Percentiles rank a stretch among this genome's conserved stretches.
Conservation (phyloP, 2,888 invertebrate species). For the Agrochola litura region DNA sequence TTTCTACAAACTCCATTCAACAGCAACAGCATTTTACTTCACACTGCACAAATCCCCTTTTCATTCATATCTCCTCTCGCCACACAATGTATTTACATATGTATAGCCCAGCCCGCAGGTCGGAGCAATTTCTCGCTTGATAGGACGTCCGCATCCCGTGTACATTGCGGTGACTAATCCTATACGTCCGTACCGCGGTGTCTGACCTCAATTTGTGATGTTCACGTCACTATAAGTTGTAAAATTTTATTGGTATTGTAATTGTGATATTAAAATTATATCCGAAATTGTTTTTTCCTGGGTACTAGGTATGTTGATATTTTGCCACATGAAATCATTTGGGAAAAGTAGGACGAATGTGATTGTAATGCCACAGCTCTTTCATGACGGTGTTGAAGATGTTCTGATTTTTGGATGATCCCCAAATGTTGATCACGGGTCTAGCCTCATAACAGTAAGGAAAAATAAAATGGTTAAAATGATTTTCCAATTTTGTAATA, state of each 20-base stretch:
- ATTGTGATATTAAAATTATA: background rate
- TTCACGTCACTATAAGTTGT: slow-evolving; percentile 3
- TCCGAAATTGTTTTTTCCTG: background rate
- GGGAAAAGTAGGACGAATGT: background rate
- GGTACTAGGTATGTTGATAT: background rate
- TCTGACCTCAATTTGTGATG: slow-evolving; percentile 53
- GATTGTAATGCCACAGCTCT: background rate
- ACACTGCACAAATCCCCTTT: slow-evolving; percentile 27
- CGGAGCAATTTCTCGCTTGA: slow-evolving; percentile 48
- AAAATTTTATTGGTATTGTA: background rate
- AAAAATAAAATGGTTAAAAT: no score
- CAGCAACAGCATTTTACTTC: slow-evolving; percentile 9
- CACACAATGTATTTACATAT: slow-evolving; percentile 40
- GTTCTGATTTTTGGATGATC: background rate
- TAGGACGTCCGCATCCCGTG: slow-evolving; percentile 38
- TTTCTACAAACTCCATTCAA: background rate
- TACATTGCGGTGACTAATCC: slow-evolving; percentile 42
- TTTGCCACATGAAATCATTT: background rate
- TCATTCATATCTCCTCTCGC: slow-evolving; percentile 38
- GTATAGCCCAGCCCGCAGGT: slow-evolving; percentile 25
- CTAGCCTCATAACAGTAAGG: background rate
- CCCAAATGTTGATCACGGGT: background rate
- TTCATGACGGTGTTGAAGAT: background rate
- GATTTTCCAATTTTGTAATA: no score
- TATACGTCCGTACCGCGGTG: slow-evolving; percentile 31